Base-by-base conservation (phyloP, 1,140 invertebrate genomes). In the Drosophila lini region DNA sequence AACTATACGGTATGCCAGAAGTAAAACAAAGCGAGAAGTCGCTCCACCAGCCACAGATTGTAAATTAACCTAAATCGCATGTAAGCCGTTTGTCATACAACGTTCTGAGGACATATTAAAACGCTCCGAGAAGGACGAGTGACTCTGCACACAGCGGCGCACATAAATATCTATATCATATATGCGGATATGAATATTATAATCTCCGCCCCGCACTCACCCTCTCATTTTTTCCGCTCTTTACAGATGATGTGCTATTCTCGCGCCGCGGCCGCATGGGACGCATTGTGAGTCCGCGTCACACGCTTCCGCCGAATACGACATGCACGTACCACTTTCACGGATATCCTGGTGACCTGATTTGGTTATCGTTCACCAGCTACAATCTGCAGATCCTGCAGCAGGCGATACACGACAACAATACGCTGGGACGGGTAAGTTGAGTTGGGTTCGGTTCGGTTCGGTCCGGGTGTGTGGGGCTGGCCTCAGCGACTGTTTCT, bases 281-380 rank as follows among this genome's bases (percentile, higher is more conserved):
- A 3, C 92, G 94, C 55, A 92, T 98, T 31, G 93, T 96, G 36
- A 97, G 96, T 70, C 96, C 97, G 1, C 93, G 96, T 50, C 97
- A 98, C 92, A 97, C 97, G 19, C 93, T 98, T 55, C 96, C 97
- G 44, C 96, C 96, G 3, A 96, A 96, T 77, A 97, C 96, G 38
- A 97, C 96, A 11, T 98, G 97, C 93, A 96, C 95, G 16, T 98
- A 97, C 94, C 95, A 95, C 68, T 97, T 98, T 85, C 94, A 95
- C 77, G 97, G 97, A 16, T 94, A 94, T 53, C 94, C 95, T 25
- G 95, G 95, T 52, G 97, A 98, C 83, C 93, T 96, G 31, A 95
- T 98, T 19, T 98, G 97, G 97, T 93, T 98, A 41, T 97, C 97
- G 90, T 98, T 97, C 90, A 94, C 96, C 50, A 97, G 96, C 55